phyloP scores from a whole-genome alignment of 1,140 invertebrate species.

The Camponotus floridanus region DNA sequence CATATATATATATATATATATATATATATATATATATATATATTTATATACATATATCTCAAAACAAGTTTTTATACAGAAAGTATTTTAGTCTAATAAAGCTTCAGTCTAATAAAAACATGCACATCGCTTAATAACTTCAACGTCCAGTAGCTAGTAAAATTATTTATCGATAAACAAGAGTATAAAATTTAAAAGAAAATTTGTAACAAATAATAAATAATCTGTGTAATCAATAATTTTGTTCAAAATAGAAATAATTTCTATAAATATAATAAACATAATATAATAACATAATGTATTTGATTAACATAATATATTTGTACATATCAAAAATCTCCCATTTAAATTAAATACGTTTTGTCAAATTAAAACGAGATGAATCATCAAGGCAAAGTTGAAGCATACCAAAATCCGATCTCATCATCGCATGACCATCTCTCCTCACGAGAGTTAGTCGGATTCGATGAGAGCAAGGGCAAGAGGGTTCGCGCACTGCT shows the following conservation, averaged over 20 bases:
- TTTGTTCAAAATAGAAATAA: background rate
- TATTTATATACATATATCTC: background rate
- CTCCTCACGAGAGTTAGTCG: conserved; percentile 36
- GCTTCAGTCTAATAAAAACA: background rate
- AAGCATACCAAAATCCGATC: conserved; percentile 28
- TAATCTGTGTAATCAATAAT: background rate
- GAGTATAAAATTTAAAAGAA: background rate
- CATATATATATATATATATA: background rate
- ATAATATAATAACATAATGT: background rate
- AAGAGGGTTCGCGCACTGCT: conserved; percentile 62
- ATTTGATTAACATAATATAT: background rate
- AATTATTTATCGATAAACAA: conserved; percentile 19
- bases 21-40: too few relatives aligned
- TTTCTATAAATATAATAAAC: background rate
- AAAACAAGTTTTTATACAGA: background rate
- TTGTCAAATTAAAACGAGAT: background rate
- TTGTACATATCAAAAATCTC: background rate
- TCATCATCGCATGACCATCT: conserved; percentile 52
- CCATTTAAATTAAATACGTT: background rate
- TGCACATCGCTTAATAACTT: background rate
- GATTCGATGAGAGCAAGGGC: conserved; percentile 52
- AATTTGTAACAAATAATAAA: conserved; percentile 5
- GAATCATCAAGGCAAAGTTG: conserved; percentile 26
- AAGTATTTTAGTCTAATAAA: background rate
- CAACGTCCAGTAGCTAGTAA: background rate